A percentile compares a stretch with the other conserved stretches of the same genome.
These are phyloP conservation scores for Euglossa dilemma DNA, from an alignment of 1,140 invertebrate genomes.

Conservation along the genomic window DNA sequence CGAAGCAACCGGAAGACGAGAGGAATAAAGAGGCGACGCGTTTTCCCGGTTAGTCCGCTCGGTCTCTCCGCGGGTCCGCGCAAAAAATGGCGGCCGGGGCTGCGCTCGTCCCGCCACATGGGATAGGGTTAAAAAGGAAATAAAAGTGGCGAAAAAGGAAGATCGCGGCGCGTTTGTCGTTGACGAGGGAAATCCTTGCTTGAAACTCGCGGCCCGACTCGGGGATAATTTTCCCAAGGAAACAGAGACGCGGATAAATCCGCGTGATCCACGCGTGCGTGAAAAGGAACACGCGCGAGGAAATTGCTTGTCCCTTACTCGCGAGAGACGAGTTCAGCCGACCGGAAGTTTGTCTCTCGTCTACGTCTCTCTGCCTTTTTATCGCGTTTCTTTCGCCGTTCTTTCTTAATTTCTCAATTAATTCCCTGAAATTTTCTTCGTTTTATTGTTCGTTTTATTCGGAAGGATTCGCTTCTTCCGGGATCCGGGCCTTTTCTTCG, in stretches of 20 bases:
- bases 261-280: background rate
- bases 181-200: constrained; percentile 7
- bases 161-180: background rate
- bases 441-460: background rate
- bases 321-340: background rate
- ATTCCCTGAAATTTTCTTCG: background rate
- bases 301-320: background rate
- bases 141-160: background rate
- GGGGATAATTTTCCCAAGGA: constrained; percentile 24
- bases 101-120: no score
- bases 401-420: background rate
- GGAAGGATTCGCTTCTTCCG: background rate
- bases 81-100: no score
- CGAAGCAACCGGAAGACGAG: no score
- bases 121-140: no score
- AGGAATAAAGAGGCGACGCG: background rate
- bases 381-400: background rate
- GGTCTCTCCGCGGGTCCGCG: background rate
- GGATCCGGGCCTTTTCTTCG: background rate
- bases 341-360: background rate
- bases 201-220: background rate
- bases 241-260: no score
- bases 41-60: constrained; percentile 8
- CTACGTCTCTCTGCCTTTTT: no score
- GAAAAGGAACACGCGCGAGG: background rate